These are phyloP conservation scores for Linnaemya tessellans DNA, from an alignment of 2,888 invertebrate species.

Conservation along the genomic window DNA sequence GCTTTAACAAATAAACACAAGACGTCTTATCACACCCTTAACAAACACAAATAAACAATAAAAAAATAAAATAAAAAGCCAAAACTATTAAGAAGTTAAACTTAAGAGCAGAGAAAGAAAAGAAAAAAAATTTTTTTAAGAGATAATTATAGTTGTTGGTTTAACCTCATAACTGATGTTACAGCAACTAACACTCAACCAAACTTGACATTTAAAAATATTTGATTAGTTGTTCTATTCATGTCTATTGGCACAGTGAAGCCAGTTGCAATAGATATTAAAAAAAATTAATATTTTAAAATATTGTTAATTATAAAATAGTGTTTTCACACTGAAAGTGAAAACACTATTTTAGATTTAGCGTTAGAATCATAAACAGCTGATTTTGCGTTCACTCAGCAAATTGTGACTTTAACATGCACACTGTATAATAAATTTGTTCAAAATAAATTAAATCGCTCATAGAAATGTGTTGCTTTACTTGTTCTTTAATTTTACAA, in stretches of 20 bases:
- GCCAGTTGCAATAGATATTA: background rate
- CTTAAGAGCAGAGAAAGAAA: background rate
- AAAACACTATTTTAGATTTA: no score
- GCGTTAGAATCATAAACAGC: no score
- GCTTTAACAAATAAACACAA: background rate
- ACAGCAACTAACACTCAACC: constrained; percentile 7
- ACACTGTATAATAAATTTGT: no score
- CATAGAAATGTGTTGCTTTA: no score
- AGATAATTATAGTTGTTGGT: constrained; percentile 9
- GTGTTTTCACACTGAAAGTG: no score
- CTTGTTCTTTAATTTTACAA: no score
- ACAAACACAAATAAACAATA: no score
- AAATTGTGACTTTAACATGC: no score
- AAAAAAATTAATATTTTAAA: no score
- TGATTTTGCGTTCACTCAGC: no score
- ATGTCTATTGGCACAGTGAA: constrained; percentile 1
- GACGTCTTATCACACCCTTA: constrained; percentile 54
- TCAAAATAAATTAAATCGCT: no score
- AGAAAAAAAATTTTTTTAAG: background rate
- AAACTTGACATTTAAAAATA: constrained; percentile 51
- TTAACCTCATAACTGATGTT: background rate
- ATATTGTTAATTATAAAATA: no score
- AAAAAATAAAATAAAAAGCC: background rate
- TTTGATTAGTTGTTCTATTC: constrained; percentile 7
- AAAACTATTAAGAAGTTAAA: constrained; percentile 30